Evolutionary conservation across 1,140 invertebrate species (phyloP).

Genomic region (Drosophila mojavensis): DNA sequence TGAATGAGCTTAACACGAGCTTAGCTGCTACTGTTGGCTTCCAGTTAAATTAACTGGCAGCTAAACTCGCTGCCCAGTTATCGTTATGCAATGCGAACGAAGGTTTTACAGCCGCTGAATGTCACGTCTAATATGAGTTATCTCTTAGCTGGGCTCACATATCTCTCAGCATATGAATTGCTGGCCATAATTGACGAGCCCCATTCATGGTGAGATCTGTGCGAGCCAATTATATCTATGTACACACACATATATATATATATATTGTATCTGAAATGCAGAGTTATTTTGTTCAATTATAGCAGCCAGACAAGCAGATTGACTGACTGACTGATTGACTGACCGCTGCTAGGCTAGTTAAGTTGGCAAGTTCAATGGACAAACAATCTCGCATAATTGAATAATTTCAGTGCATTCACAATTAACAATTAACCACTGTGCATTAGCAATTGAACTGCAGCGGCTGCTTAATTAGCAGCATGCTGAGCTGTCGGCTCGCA

Average conservation of each 20-base stretch:
- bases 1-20: neutral
- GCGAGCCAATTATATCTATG: neutral
- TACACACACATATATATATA: neutral
- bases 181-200: constrained; percentile 2
- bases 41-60: neutral
- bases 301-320: constrained; percentile 26
- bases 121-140: neutral
- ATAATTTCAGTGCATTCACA: constrained; percentile 5
- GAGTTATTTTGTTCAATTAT: constrained; percentile 21
- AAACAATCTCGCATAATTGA: constrained; percentile 26
- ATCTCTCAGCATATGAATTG: neutral
- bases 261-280: neutral
- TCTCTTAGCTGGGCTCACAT: neutral
- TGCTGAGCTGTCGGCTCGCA: constrained; percentile 10
- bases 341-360: neutral
- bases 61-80: neutral
- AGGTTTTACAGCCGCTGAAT: neutral
- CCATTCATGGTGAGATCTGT: constrained; percentile 4
- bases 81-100: neutral
- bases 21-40: too few relatives aligned
- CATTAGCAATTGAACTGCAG: constrained; percentile 13
- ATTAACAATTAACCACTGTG: constrained; percentile 10
- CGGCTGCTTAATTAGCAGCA: constrained; percentile 28
- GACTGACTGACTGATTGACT: neutral
- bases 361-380: constrained; percentile 38